These are phyloP conservation scores for Lasioglossum vierecki DNA, from an alignment of 2,888 invertebrate species.

Conservation along the genomic window DNA sequence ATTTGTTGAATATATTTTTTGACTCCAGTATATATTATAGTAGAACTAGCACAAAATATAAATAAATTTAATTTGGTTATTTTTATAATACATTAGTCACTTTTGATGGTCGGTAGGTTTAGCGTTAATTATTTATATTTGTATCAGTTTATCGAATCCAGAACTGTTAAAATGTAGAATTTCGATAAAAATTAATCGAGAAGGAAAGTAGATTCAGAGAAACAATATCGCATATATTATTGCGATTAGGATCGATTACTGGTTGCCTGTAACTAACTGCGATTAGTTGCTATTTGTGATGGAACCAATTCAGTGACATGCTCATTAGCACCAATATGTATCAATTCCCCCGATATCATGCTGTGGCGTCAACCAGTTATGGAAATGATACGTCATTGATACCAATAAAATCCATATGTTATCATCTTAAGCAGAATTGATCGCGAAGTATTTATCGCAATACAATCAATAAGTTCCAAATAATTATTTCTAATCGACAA, in stretches of 20 bases:
- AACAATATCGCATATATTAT: neutral
- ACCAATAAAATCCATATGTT: neutral
- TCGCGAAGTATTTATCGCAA: neutral
- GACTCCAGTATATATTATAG: no score
- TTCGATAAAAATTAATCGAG: neutral
- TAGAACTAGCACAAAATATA: no score
- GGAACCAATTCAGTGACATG: neutral
- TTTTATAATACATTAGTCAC: no score
- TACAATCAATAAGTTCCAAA: neutral
- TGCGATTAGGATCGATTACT: neutral
- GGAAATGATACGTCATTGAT: neutral
- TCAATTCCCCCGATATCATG: neutral
- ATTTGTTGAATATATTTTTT: no score
- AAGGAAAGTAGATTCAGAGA: neutral
- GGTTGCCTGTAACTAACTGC: neutral
- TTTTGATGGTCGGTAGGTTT: no score
- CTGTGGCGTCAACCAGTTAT: neutral
- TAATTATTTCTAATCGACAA: neutral
- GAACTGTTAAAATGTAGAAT: neutral
- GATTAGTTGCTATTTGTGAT: neutral
- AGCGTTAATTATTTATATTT: neutral
- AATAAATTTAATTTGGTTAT: no score
- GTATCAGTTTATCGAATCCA: neutral
- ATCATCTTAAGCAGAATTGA: neutral
- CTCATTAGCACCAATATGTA: constrained; percentile 2